Conservation (phyloP, 1,140 invertebrate species). For the Camponotus vicinus region DNA sequence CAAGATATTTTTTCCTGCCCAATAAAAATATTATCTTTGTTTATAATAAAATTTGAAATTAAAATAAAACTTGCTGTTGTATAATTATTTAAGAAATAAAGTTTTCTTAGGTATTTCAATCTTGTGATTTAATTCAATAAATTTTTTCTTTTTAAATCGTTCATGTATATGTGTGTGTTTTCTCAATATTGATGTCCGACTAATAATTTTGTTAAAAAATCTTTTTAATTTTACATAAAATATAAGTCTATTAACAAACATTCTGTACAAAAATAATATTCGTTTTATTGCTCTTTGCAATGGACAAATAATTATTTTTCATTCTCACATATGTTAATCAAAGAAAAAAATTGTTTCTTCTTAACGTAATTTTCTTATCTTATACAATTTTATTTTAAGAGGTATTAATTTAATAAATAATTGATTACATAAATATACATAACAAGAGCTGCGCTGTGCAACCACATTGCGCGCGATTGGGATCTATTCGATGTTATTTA, state of each 20-base stretch:
- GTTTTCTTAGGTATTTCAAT: not conserved
- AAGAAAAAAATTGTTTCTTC: not conserved
- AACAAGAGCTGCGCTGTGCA: not conserved
- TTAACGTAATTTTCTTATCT: not conserved
- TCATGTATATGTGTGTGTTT: not conserved
- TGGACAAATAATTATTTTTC: not conserved
- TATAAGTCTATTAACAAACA: conserved; percentile 4
- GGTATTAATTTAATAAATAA: conserved; percentile 30
- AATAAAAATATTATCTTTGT: not conserved
- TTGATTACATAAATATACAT: conserved; percentile 3
- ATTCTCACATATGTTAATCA: not conserved
- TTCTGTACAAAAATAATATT: conserved; percentile 12
- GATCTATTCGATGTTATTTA: conserved; percentile 10
- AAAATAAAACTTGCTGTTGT: not conserved
- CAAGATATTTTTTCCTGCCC: not conserved
- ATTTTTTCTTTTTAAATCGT: not conserved
- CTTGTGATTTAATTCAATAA: not conserved
- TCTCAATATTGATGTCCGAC: not conserved
- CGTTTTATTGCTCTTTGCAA: not conserved
- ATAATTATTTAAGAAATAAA: not conserved
- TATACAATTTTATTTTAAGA: not conserved
- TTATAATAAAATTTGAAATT: not conserved
- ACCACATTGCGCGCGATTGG: not conserved
- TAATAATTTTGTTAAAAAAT: not conserved
- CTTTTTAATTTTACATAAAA: not conserved